Conservation (phyloP, 2,888 invertebrate species). For the Cheiracanthium punctorium region DNA sequence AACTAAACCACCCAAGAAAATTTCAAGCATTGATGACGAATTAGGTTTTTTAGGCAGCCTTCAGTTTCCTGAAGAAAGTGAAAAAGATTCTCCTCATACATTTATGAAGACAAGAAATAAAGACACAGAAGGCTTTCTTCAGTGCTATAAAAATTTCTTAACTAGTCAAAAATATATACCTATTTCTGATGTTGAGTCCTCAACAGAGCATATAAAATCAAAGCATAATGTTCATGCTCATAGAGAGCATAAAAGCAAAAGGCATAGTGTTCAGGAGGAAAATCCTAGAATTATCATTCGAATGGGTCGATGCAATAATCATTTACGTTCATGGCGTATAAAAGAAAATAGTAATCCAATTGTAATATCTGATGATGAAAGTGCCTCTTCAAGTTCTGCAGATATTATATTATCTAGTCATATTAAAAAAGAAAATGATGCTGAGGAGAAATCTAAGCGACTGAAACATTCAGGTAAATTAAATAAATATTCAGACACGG, state of each 20-base stretch:
- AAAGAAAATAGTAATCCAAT: not conserved
- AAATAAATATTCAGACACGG: slow-evolving; percentile 11
- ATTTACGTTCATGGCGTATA: not conserved
- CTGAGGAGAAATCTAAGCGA: slow-evolving; percentile 32
- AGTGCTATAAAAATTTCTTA: slow-evolving; percentile 39
- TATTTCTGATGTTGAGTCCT: not conserved
- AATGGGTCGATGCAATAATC: not conserved
- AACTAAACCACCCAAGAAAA: not conserved
- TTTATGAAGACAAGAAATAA: slow-evolving; percentile 38
- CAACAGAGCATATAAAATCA: not conserved
- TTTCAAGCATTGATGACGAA: slow-evolving; percentile 29
- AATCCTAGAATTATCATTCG: not conserved
- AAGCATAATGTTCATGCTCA: not conserved
- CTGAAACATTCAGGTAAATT: slow-evolving; percentile 11
- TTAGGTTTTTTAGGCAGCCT: slow-evolving; percentile 26
- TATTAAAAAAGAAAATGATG: slow-evolving; percentile 34
- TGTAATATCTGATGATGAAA: slow-evolving; percentile 18
- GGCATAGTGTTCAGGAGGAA: not conserved
- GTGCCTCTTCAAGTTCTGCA: slow-evolving; percentile 21
- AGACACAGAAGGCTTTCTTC: slow-evolving; percentile 36
- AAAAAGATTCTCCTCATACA: slow-evolving; percentile 22
- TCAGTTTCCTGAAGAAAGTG: slow-evolving; percentile 15
- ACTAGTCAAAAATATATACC: not conserved
- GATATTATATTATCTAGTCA: slow-evolving; percentile 33
- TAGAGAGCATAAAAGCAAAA: slow-evolving; percentile 9